These are phyloP conservation scores for Cossypha caffra DNA, from an alignment of 2,797 vertebrate genomes.

Conservation along the genomic window DNA sequence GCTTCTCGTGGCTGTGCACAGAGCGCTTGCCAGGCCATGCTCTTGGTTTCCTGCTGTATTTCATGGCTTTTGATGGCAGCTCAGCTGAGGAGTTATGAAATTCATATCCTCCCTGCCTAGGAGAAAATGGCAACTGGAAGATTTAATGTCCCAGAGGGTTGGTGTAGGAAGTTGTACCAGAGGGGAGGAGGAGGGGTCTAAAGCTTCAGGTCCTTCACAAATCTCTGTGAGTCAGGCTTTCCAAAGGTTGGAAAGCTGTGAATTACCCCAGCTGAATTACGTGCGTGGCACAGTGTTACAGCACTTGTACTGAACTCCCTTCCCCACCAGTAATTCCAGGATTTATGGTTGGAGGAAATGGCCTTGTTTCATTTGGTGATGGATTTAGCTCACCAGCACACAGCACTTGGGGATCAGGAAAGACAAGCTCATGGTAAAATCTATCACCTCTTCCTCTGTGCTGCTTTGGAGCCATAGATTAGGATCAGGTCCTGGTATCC, in stretches of 20 bases:
- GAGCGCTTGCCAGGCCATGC: not conserved
- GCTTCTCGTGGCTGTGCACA: not conserved
- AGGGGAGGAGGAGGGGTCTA: not conserved
- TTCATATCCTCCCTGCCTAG: constrained; percentile 71
- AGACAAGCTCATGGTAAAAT: not conserved
- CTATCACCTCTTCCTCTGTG: not conserved
- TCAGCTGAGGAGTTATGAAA: constrained; percentile 68
- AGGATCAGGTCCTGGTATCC: not conserved
- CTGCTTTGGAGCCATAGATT: not conserved
- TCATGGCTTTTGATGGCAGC: constrained; percentile 67
- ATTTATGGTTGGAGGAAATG: not conserved
- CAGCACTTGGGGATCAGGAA: not conserved
- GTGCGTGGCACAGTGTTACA: not conserved
- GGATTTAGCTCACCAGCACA: not conserved
- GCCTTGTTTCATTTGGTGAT: not conserved
- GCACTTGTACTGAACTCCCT: not conserved
- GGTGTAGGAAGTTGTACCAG: constrained; percentile 43
- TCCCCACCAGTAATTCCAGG: not conserved
- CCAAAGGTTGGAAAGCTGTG: not conserved
- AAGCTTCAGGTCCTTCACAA: constrained; percentile 5
- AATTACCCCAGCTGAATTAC: not conserved
- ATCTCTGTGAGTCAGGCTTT: not conserved
- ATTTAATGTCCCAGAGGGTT: constrained; percentile 71
- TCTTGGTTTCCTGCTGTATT: constrained; percentile 70
- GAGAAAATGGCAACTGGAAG: constrained; percentile 64